Base-by-base conservation (phyloP, 2,113 vertebrate species). In the Trichechus manatus region DNA sequence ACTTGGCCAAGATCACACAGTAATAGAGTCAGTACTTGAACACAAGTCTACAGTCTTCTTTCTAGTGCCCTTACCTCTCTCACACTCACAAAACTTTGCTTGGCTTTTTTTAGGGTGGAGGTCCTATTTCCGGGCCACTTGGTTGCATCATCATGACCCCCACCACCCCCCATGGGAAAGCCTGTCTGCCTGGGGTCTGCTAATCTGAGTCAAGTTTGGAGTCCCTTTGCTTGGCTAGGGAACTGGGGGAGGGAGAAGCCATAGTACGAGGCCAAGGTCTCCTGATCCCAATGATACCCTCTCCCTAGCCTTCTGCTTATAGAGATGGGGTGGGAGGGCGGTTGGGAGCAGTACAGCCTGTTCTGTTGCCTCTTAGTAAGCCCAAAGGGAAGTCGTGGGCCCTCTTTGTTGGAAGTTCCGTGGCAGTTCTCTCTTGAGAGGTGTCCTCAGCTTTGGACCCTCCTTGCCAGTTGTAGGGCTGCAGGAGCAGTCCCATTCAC, bases 381-480 rank as follows among this genome's bases (percentile, higher is more conserved):
- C 14, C 33, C 77, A 20, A 27, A 68, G 14, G 66, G 77, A 81
- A 70, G 36, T 3, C 0, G 39, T 39, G 25, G 6, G 6, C 31
- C 77, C 20, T 20, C 64, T 29, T 36, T 88, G 15, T 47, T 80
- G 59, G 47, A 92, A 82, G n/a, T 39, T 47, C 64, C 53, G 47
- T 42, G 56, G 53, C n/a, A 33, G 19, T 33, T 89, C 70, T 72
- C n/a, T 88, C 39, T 44, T 47, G 23, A 50, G 20, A 5, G 25
- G 70, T 44, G 15, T 89, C 47, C 47, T 92, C 74, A 75, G 79
- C 72, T 72, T 19, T 85, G 88, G 82, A 81, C 33, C 53, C 87
- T 83, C 19, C 4, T 61, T 61, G 10, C 64, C 64, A 33, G 36
- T 87, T 77, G 9, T 79, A n/a, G 80, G 47, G 31, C 44, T 70